phyloP scores from a whole-genome alignment of 1,140 invertebrate species.

The Pogonomyrmex barbatus region DNA sequence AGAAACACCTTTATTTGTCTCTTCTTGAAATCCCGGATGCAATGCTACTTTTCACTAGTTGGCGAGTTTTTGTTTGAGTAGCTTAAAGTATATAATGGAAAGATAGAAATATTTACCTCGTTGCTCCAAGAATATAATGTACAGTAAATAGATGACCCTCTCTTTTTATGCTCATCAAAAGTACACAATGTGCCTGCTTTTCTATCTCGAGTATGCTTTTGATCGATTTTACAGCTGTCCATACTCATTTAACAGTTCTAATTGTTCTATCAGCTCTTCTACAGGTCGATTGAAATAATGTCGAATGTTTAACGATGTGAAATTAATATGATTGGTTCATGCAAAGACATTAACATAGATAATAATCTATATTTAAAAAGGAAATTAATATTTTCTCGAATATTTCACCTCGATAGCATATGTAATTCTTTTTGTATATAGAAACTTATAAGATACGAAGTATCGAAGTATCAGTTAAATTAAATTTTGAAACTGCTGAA shows the following conservation, averaged over 20 bases:
- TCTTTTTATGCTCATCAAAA: constrained; percentile 60
- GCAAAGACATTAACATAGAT: background rate
- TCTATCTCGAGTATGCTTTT: constrained; percentile 43
- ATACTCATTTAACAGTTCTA: constrained; percentile 53
- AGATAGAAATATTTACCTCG: constrained; percentile 3
- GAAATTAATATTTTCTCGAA: background rate
- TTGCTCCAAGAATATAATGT: background rate
- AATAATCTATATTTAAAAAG: background rate
- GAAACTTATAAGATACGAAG: background rate
- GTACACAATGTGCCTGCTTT: constrained; percentile 42
- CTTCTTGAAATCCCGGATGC: background rate
- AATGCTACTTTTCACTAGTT: background rate
- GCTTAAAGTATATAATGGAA: background rate
- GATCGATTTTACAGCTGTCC: constrained; percentile 33
- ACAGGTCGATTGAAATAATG: constrained; percentile 23
- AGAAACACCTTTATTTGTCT: background rate
- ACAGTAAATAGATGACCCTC: constrained; percentile 15
- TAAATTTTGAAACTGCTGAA: background rate
- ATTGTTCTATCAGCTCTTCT: constrained; percentile 26
- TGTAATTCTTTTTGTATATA: background rate
- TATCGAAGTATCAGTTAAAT: background rate
- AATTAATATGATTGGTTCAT: background rate
- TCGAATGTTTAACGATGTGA: background rate
- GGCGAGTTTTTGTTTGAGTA: background rate
- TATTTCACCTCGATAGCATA: background rate